Evolutionary conservation across 2,113 vertebrate genomes (phyloP).

Genomic region (Rhodinocichla rosea): DNA sequence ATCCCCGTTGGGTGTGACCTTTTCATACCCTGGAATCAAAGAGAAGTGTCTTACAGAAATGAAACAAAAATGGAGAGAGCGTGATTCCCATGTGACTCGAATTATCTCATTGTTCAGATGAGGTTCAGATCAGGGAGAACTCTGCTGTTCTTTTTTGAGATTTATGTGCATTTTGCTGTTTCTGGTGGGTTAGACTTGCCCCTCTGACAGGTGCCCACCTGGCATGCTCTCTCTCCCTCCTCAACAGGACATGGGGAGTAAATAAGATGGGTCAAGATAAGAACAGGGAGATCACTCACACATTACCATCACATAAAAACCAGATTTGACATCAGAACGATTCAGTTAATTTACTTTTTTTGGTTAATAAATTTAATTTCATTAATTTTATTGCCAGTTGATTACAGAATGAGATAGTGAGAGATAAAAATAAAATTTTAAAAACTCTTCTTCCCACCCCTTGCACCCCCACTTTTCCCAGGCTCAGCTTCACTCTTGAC

Average conservation of each 20-base stretch:
- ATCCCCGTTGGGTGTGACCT: background rate
- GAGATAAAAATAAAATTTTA: background rate
- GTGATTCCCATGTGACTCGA: background rate
- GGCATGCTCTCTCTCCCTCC: background rate
- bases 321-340: background rate
- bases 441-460: fast-evolving
- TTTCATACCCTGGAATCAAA: background rate
- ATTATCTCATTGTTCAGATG: background rate
- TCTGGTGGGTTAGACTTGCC: background rate
- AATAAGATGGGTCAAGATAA: background rate
- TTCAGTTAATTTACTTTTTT: background rate
- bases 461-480: background rate
- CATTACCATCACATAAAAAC: background rate
- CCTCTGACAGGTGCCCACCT: background rate
- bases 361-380: background rate
- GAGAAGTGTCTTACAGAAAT: background rate
- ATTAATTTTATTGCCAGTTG: background rate
- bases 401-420: background rate
- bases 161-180: background rate
- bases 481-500: background rate
- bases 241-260: background rate
- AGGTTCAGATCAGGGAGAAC: background rate
- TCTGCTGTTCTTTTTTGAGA: background rate
- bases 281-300: background rate
- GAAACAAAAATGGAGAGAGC: background rate